A percentile compares a stretch with the other conserved stretches of the same genome.
Evolutionary conservation across 35 echinoderm and acorn worm genomes (phyloP).

Genomic region (Lytechinus pictus): DNA sequence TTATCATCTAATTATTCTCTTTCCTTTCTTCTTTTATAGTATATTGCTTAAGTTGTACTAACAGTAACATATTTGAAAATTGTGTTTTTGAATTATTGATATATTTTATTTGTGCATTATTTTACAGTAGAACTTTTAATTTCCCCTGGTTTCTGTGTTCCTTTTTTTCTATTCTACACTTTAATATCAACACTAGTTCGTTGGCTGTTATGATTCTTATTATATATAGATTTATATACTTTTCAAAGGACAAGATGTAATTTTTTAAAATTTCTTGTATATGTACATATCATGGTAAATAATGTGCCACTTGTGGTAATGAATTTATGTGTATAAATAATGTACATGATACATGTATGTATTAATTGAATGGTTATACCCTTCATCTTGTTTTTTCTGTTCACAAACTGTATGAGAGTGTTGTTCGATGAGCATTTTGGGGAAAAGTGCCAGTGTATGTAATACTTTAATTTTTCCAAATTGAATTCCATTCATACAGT

Average conservation of each 20-base stretch:
- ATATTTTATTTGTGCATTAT: background rate
- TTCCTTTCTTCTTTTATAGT: background rate
- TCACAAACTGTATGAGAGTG: background rate
- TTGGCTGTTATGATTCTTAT: background rate
- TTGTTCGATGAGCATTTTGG: background rate
- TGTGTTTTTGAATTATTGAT: background rate
- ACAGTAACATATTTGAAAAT: background rate
- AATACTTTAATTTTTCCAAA: too few relatives aligned
- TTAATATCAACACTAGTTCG: background rate
- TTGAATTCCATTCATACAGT: too few relatives aligned
- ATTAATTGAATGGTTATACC: background rate
- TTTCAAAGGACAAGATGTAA: background rate
- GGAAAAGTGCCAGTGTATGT: background rate
- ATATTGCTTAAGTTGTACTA: background rate
- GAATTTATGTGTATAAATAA: background rate
- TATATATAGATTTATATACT: background rate
- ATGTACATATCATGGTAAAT: background rate
- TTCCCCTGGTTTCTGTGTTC: background rate
- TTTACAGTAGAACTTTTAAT: background rate
- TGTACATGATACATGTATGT: background rate
- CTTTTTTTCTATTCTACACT: background rate
- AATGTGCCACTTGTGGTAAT: background rate
- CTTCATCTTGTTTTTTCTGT: background rate
- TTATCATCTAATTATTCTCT: background rate
- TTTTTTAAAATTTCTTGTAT: background rate